Evolutionary conservation across 1,140 invertebrate genomes (phyloP), one percentile per base, ranked within the genome.

Genomic region (Gonatopus flavifemur): DNA sequence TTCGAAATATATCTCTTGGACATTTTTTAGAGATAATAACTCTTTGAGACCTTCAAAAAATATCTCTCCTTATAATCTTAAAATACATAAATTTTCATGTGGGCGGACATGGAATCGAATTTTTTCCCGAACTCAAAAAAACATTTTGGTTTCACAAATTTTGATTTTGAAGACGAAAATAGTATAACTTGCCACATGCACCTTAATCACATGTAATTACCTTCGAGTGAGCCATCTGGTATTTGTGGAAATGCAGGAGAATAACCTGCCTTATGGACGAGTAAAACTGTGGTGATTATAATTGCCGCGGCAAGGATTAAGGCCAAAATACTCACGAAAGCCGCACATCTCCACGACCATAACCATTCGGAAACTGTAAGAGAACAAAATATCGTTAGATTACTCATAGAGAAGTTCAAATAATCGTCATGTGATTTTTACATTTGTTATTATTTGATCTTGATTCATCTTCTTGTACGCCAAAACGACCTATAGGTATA

Each of bases 321-420:
- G 15, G 53, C 46, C 25, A 66, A 0, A 25, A 49, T 10, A 47
- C 58, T 57, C 2, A 59, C 21, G 25, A 69, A 39, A 7, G 52
- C 48, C 4, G 55, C 55, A 16, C 60, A 69, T 42, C 49, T 61
- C 64, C 65, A 64, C 0, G 60, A 66, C 62, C 58, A 69, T n/a
- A 64, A 19, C 62, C 56, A 64, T 42, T 60, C 32, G 41, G 25
- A 49, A 30, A 52, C 57, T 59, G 33, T 51, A 52, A 50, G 37
- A 36, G n/a, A n/a, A n/a, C n/a, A n/a, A 44, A 16, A 50, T 18
- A 35, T 24, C 16, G 16, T 30, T 49, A 18, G 19, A 20, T 46
- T 2, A 37, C 20, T 38, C 37, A 33, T 33, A 22, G 21, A 50
- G 24, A 28, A 3, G 24, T 16, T 40, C 32, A 19, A 32, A 20